Conservation (phyloP, 2,797 vertebrate genomes). For the Amblyopsis hoosieri region DNA sequence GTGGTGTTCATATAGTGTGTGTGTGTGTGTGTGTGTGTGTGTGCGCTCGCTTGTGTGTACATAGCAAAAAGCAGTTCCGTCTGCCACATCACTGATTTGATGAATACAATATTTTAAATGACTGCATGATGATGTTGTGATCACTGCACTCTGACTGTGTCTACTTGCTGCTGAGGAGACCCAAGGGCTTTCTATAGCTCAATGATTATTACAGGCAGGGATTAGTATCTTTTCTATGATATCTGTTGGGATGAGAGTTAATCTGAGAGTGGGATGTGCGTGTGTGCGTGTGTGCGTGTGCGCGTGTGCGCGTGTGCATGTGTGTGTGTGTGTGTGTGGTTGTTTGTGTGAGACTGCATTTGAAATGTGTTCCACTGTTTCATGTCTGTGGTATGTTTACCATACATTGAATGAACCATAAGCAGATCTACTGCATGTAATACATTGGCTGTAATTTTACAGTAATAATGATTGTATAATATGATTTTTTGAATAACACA, state of each 20-base stretch:
- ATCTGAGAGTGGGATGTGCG: conserved; percentile 38
- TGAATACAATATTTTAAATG: not conserved
- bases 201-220: conserved; percentile 29
- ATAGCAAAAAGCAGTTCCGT: no score
- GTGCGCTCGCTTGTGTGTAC: no score
- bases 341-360: not conserved
- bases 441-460: no score
- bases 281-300: conserved; percentile 14
- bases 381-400: not conserved
- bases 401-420: not conserved
- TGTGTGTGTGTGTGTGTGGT: conserved; percentile 7
- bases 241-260: conserved; percentile 62
- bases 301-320: no score
- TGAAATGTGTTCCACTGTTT: conserved; percentile 3
- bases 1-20: not conserved
- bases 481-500: no score
- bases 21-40: no score
- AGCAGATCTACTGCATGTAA: no score
- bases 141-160: not conserved
- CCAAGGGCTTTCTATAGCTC: conserved; percentile 30
- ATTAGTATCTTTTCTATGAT: conserved; percentile 58
- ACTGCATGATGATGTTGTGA: not conserved
- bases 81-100: no score
- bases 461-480: no score
- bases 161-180: conserved; percentile 19